These are phyloP conservation scores for Aegithalos caudatus DNA, from an alignment of 2,113 vertebrate genomes.

Conservation along the genomic window DNA sequence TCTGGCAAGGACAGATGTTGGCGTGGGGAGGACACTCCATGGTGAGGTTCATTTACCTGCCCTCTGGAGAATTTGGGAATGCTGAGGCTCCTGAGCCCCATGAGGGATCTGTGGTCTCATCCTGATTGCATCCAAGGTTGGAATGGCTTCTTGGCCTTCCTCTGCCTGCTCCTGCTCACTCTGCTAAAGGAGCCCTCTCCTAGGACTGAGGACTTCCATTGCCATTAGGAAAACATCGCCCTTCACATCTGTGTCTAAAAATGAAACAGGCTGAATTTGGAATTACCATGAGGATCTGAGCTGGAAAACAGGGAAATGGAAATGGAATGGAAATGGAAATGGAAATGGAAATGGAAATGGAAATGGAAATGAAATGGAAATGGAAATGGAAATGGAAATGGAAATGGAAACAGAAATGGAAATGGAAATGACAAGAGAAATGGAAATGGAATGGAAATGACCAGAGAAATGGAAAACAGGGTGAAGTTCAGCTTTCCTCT, in stretches of 20 bases:
- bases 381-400: too few species aligned
- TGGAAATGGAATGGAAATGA: too few species aligned
- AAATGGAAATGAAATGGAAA: too few species aligned
- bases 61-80: not conserved
- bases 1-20: not conserved
- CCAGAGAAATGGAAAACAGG: not conserved
- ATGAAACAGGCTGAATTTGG: not conserved
- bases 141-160: not conserved
- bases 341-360: too few species aligned
- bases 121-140: not conserved
- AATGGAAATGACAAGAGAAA: too few species aligned
- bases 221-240: not conserved
- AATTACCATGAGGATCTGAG: not conserved
- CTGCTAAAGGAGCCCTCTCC: not conserved
- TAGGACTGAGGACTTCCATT: too few species aligned
- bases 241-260: not conserved
- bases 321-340: too few species aligned
- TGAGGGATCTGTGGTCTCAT: not conserved
- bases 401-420: too few species aligned
- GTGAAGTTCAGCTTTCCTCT: not conserved
- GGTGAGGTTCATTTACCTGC: not conserved
- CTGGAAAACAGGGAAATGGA: too few species aligned
- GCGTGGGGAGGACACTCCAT: not conserved
- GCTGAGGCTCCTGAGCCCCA: not conserved
- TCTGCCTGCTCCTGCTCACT: not conserved